Base-by-base conservation (phyloP, 2,113 vertebrate genomes). In the Boleophthalmus pectinirostris region DNA sequence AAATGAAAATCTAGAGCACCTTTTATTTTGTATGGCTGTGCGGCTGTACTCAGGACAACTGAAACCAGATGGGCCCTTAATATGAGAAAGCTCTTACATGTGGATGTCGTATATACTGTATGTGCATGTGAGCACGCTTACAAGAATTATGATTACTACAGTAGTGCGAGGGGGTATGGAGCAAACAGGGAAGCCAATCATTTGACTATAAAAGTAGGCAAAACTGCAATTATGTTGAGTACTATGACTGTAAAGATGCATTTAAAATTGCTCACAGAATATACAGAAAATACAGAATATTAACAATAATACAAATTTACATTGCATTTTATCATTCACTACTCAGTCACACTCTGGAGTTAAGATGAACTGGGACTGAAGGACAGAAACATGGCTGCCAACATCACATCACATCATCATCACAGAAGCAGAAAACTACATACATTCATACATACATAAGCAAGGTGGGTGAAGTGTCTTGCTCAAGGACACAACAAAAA, bases 21-120 rank as follows among this genome's bases (percentile, higher is more conserved):
- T 81, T 77, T 90, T 83, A 81, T 81, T 88, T 88, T 90, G 88
- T 79, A 93, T 64, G 80, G 80, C 58, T 84, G 83, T 87, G 79
- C 77, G 89, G 79, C 33, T 85, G 81, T 63, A 14, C 70, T 80
- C 77, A 82, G 79, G 89, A 77, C 84, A 94, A 95, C 91, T 86
- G 80, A 87, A 94, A 95, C 87, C 94, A 95, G 91, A 94, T 94
- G 93, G 91, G 70, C 79, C 68, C 72, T 83, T 82, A 90, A 90
- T 91, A 58, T 65, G 81, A 61, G 82, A 86, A 82, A 82, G 82
- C 84, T 88, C 86, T 83, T 82, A 69, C 77, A 70, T 71, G 80
- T 83, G 75, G 56, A 58, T 58, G 56, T 25, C n/a, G 51, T 54
- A 21, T 54, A 54, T 21, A 58, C 56, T 56, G 21, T 56, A 56